Conservation (phyloP, 1,140 invertebrate genomes). For the Caenorhabditis remanei region DNA sequence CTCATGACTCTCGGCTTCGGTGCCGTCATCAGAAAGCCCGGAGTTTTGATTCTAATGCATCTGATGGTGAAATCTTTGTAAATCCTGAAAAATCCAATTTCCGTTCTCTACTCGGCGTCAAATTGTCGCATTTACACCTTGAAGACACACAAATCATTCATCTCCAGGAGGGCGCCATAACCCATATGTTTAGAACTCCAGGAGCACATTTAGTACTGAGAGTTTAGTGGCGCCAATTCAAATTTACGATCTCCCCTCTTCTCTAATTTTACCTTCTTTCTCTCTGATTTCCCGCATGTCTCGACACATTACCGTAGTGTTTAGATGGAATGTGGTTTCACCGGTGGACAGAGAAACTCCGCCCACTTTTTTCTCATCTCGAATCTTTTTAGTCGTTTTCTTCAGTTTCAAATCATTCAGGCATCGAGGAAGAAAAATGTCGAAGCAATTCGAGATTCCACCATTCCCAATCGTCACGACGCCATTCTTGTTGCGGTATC, state of each 20-base stretch:
- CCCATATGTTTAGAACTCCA: neutral
- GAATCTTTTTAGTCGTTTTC: too few relatives aligned
- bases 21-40: neutral
- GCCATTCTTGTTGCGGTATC: neutral
- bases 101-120: constrained; percentile 18
- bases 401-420: neutral
- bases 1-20: neutral
- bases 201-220: neutral
- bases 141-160: constrained; percentile 32
- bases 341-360: neutral
- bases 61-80: neutral
- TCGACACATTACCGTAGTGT: constrained; percentile 26
- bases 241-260: constrained; percentile 23
- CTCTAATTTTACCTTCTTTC: neutral
- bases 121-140: constrained; percentile 53
- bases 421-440: neutral
- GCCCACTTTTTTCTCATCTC: neutral
- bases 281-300: constrained; percentile 34
- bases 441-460: neutral
- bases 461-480: neutral
- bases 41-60: neutral
- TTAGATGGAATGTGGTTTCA: neutral
- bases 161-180: constrained; percentile 2
- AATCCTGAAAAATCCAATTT: neutral
- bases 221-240: constrained; percentile 20